Evolutionary conservation across 2,888 invertebrate species (phyloP), one percentile per base, ranked within the genome.

Genomic region (Drosophila demipolita): DNA sequence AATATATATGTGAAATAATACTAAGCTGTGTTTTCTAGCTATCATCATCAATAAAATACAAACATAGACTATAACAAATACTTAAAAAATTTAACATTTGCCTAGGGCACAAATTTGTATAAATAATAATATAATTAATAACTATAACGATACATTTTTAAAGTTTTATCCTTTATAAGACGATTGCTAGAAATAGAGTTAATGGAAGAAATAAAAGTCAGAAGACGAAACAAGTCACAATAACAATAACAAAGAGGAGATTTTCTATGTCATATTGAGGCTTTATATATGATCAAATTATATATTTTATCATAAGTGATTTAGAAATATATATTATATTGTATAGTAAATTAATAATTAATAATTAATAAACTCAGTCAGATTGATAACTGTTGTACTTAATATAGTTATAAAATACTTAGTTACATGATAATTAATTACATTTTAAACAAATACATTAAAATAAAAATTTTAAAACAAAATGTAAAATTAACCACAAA

Each of bases 1-100:
- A 66, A 64, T 74, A 62, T 78, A 74, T 70, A 78, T 70, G 74
- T 53, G 54, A 23, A 2, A 23, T 66, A n/a, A n/a, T n/a, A 58
- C 17, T 60, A 77, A 73, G 65, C 73, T 57, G 49, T 52, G 66
- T 66, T 53, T 57, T 33, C n/a, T 49, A 52, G 60, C 66, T 40
- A 66, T 58, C 45, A 53, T 17, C 38, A 38, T 40, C 4, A 40
- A 40, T 40, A 15, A 38, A 26, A 36, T 26, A 53, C 9, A 36
- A 38, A 54, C 20, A 17, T 40, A 59, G 38, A 38, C 1, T 26
- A 58, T 11, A 17, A 59, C 33, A 36, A 53, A 63, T 26, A 20
- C 42, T 40, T 48, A 0, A 48, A 33, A 12, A 35, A 45, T 20
- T 60, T 68, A 53, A 57, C 60, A 68, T 49, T 64, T 60, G 36